Evolutionary conservation across 2,113 vertebrate species (phyloP), one percentile per base, ranked within the genome.

Genomic region (Rhinichthys klamathensis): DNA sequence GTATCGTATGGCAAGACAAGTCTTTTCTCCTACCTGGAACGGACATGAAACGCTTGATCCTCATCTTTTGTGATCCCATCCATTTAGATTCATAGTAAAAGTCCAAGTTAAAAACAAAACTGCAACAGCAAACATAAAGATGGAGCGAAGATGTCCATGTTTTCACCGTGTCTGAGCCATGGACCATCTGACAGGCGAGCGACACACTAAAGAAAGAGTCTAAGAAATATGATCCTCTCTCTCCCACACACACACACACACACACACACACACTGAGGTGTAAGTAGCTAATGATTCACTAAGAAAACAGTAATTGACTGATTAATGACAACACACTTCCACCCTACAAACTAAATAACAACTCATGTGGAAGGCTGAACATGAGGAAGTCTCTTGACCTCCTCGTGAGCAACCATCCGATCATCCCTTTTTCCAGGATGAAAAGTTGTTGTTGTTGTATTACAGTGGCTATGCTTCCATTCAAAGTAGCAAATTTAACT

Each of bases 1-100:
- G 30, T 23, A 76, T 80, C 56, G 70, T 2, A 18, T 49, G 60
- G 44, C 38, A 81, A 67, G 15, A 30, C 10, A 7, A 21, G 41
- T 51, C 6, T 51, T 7, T 35, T 38, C 32, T 74, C 90, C 87
- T 91, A 94, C 92, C 94, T 94, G 87, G 88, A 91, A 44, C 91
- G 90, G 18, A 90, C 87, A 58, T 89, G 89, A 58, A 90, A 69
- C 3, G 87, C 88, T 77, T 88, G 87, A 35, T 93, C 90, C 84
- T 87, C 86, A 84, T 93, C 90, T 78, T 75, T 86, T 38, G 86
- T 15, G 44, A 38, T 80, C 76, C 65, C 87, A 84, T 87, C 90
- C 92, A 93, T 93, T 88, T 86, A 89, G 63, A 75, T 85, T 69
- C 85, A 86, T 89, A 86, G 80, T 67, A 89, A 87, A 86, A 83